Percentiles rank a stretch among this genome's conserved stretches.
These are phyloP conservation scores for Asarcornis scutulata DNA, from an alignment of 2,113 vertebrate genomes.

Conservation along the genomic window DNA sequence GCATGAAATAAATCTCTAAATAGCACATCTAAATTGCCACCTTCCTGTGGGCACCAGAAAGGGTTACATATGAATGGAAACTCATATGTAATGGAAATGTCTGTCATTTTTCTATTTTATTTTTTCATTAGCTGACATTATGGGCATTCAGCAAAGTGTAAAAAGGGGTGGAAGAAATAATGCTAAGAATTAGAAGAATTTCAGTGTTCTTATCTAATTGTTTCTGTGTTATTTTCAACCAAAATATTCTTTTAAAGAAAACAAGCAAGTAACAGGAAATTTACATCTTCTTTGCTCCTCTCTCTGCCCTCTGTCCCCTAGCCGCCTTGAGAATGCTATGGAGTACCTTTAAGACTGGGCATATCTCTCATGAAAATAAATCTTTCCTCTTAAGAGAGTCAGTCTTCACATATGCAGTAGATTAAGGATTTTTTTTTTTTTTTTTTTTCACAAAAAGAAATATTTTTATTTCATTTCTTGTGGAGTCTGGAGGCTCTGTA, in stretches of 20 bases:
- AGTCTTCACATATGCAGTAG: neutral
- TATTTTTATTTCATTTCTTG: neutral
- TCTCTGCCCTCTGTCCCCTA: fast-evolving
- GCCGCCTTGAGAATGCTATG: neutral
- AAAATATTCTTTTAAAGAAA: neutral
- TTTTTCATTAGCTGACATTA: neutral
- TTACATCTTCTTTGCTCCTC: neutral
- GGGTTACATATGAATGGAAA: neutral
- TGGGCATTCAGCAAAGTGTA: fast-evolving
- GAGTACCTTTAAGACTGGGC: neutral
- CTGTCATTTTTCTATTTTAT: neutral
- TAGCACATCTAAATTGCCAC: neutral
- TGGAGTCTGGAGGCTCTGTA: neutral
- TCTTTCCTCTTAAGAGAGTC: neutral
- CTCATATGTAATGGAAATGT: neutral
- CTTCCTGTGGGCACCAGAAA: neutral
- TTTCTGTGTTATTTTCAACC: neutral
- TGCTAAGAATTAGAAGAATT: neutral
- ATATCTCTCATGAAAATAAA: neutral
- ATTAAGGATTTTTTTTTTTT: neutral
- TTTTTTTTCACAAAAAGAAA: neutral
- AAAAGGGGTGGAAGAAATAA: neutral
- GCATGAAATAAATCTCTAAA: neutral
- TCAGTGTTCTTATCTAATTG: neutral
- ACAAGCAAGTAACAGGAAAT: neutral